Conservation (phyloP, 92 coral and sea anemone genomes). For the Actinostola sp. region DNA sequence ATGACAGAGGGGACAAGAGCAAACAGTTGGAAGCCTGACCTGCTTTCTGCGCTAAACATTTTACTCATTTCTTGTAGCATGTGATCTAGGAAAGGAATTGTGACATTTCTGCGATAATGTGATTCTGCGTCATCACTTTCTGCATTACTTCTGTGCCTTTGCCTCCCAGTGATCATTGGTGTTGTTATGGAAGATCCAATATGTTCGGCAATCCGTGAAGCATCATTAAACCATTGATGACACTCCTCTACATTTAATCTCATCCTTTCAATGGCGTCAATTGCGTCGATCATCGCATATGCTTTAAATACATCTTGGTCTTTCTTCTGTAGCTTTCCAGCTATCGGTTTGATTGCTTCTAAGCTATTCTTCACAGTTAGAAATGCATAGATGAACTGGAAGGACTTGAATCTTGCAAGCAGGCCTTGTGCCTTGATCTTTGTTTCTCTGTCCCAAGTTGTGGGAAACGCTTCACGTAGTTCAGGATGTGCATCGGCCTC, state of each 20-base stretch:
- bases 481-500: slow-evolving; percentile 37
- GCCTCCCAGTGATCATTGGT: slow-evolving; percentile 54
- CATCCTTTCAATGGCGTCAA: slow-evolving; percentile 27
- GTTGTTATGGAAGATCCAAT: slow-evolving; percentile 27
- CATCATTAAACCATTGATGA: slow-evolving; percentile 54
- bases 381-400: slow-evolving; percentile 35
- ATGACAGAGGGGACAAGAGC: slow-evolving; percentile 43
- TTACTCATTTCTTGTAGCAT: slow-evolving; percentile 45
- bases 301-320: no score
- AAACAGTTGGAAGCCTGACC: slow-evolving; percentile 48
- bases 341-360: slow-evolving; percentile 40
- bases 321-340: slow-evolving; percentile 54
- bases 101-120: slow-evolving; percentile 48
- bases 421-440: slow-evolving; percentile 51
- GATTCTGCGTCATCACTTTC: slow-evolving; percentile 52
- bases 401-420: slow-evolving; percentile 25
- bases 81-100: no score
- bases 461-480: no score
- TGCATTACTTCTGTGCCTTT: slow-evolving; percentile 45
- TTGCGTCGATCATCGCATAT: no score
- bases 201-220: slow-evolving; percentile 42
- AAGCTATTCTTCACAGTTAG: slow-evolving; percentile 33
- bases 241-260: slow-evolving; percentile 37
- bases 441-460: slow-evolving; percentile 52
- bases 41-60: slow-evolving; percentile 46